Base-by-base conservation (phyloP, 2,113 vertebrate species). In the Tamias sibiricus region DNA sequence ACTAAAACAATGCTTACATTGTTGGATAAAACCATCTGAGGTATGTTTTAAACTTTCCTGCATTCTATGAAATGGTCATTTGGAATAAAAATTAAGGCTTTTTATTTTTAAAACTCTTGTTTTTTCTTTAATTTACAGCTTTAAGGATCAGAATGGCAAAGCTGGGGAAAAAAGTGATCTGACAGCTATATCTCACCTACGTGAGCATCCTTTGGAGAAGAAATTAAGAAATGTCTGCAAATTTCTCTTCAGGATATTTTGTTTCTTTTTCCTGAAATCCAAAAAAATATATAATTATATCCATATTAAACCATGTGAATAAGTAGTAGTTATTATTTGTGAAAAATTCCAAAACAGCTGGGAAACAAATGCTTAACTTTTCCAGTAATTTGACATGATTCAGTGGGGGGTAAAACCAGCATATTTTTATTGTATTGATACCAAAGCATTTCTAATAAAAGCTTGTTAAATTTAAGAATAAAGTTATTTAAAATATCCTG, bases 111-210 rank as follows among this genome's bases (percentile, higher is more conserved):
- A 95, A 92, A 96, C 12, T 91, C 62, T 77, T 77, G 20, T 95
- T 96, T 96, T 77, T 59, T 96, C 96, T 97, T 98, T 81, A 95
- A 96, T 98, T 98, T 98, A 90, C 99, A 99, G 99, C 99, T 93
- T 97, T 99, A 95, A 99, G 98, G 98, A 98, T 99, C 96, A 99
- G 99, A 98, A 99, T 99, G 99, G 98, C 99, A 97, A 99, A 99
- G 96, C 98, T 99, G 97, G 99, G 98, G 81, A 99, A 99, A 97
- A 99, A 98, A 30, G 98, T 99, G 66, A 99, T 99, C 97, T 99
- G 98, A 98, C 95, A 97, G 37, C 85, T 91, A 0, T 81, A 57
- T 91, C 69, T 91, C 69, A 87, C 40, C 68, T 94, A 94, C 49
- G 14, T 91, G 96, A 95, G 76, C 71, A 94, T 82, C 47, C 79